Evolutionary conservation across 2,888 invertebrate species (phyloP).

Genomic region (Entomobrya multifasciata): DNA sequence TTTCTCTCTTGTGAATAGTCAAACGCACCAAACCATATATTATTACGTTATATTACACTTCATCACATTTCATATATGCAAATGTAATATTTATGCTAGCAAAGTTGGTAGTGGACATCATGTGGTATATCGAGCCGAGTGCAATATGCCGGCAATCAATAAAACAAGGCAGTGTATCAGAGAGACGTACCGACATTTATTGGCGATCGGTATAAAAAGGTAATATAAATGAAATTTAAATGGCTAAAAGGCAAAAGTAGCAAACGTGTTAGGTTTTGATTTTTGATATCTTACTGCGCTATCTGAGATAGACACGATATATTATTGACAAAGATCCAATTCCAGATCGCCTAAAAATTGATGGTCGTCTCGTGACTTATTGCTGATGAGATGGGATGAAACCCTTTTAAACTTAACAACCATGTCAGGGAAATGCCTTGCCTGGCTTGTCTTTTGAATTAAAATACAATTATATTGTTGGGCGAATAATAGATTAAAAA

Average conservation of each 20-base stretch:
- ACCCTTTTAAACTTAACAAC: conserved; percentile 6
- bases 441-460: neutral
- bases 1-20: neutral
- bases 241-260: neutral
- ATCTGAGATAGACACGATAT: no score
- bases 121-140: no score
- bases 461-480: conserved; percentile 8
- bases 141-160: conserved; percentile 52
- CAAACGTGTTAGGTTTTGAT: no score
- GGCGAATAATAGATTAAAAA: no score
- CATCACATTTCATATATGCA: neutral
- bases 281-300: no score
- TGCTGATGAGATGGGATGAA: neutral
- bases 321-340: no score
- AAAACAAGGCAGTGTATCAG: conserved; percentile 17
- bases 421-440: conserved; percentile 17
- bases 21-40: no score
- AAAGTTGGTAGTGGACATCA: no score
- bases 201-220: neutral
- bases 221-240: conserved; percentile 24
- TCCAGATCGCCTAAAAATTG: neutral
- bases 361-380: neutral
- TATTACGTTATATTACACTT: neutral
- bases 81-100: neutral
- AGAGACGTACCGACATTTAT: neutral